Conservation (phyloP, 1,140 invertebrate species). For the Drosophila elegans region DNA sequence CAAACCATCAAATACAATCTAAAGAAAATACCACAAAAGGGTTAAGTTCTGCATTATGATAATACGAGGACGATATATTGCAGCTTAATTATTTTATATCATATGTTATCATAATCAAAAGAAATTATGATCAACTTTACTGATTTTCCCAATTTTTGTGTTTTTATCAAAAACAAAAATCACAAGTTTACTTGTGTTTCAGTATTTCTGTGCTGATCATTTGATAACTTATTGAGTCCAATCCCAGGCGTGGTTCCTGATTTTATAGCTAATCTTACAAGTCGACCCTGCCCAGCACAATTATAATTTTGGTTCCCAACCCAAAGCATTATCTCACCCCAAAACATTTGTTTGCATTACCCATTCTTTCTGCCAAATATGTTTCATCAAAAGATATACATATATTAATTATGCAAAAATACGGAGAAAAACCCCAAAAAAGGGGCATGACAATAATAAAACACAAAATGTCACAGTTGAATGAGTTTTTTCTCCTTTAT, state of each 20-base stretch:
- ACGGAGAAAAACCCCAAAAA: constrained; percentile 30
- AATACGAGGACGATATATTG: too few species aligned
- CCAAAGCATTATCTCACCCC: constrained; percentile 38
- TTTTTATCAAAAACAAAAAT: too few species aligned
- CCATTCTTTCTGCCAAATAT: constrained; percentile 63
- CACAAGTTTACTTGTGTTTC: too few species aligned
- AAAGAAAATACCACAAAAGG: background rate
- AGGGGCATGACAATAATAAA: constrained; percentile 38
- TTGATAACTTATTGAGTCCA: too few species aligned
- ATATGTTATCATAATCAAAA: too few species aligned
- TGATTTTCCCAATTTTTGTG: too few species aligned
- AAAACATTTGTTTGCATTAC: constrained; percentile 72
- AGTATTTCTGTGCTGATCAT: too few species aligned
- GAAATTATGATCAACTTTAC: too few species aligned
- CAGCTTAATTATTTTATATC: too few species aligned
- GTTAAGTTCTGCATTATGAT: background rate
- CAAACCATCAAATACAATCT: background rate
- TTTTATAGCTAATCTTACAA: background rate
- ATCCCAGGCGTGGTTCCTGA: background rate
- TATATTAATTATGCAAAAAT: constrained; percentile 75
- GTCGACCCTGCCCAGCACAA: background rate
- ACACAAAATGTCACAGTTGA: constrained; percentile 67
- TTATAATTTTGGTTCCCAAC: constrained; percentile 9
- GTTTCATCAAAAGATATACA: constrained; percentile 65
- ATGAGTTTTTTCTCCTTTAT: constrained; percentile 60